Evolutionary conservation across 1,140 invertebrate genomes (phyloP).

Genomic region (Charaxes varanes): DNA sequence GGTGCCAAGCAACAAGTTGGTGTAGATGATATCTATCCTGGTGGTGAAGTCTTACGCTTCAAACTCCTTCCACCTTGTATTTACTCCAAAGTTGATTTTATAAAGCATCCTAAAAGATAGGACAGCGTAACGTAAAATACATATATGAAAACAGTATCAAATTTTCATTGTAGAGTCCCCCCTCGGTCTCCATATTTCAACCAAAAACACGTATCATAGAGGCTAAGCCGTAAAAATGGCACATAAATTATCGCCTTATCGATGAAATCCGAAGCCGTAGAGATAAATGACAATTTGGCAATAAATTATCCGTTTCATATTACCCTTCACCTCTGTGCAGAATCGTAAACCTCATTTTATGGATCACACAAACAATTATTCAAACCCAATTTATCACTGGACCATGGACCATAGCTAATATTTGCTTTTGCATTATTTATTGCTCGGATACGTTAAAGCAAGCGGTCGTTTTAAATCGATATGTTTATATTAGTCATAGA

Average conservation of each 20-base stretch:
- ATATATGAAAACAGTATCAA: no score
- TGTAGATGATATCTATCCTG: no score
- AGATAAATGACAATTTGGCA: slow-evolving; percentile 20
- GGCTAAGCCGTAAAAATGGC: slow-evolving; percentile 14
- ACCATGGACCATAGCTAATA: slow-evolving; percentile 4
- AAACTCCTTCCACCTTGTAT: no score
- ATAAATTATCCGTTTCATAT: slow-evolving; percentile 22
- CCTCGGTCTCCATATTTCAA: slow-evolving; percentile 13
- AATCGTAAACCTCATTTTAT: slow-evolving; percentile 14
- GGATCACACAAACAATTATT: slow-evolving; percentile 14
- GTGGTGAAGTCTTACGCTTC: no score
- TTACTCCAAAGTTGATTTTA: no score
- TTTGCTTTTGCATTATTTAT: slow-evolving; percentile 8
- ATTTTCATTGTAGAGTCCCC: no score
- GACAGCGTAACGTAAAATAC: no score
- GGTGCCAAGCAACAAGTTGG: no score
- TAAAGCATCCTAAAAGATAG: no score
- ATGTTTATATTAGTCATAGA: no score
- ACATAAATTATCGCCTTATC: slow-evolving; percentile 20
- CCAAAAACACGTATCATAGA: slow-evolving; percentile 12
- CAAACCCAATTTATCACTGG: slow-evolving; percentile 5
- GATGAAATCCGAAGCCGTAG: slow-evolving; percentile 21
- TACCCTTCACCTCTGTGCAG: slow-evolving; percentile 14
- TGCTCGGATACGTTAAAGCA: no score
- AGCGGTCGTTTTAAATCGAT: no score